These are phyloP conservation scores for Griposia aprilina DNA, from an alignment of 2,888 invertebrate species.

Conservation along the genomic window DNA sequence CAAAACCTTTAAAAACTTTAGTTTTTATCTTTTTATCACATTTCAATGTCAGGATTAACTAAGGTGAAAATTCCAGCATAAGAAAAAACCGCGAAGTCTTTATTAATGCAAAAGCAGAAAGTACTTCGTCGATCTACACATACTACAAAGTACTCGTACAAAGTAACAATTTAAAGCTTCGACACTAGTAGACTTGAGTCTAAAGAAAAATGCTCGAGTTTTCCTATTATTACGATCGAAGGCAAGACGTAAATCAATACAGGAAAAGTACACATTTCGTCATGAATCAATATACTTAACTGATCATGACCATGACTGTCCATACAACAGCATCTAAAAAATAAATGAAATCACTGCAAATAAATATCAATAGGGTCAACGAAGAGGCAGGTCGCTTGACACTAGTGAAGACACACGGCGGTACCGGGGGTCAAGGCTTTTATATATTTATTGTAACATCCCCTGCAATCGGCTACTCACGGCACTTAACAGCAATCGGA, in stretches of 20 bases:
- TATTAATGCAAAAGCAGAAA: too few species aligned
- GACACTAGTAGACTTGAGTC: background rate
- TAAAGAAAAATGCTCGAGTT: background rate
- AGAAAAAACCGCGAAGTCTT: too few species aligned
- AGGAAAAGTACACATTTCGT: background rate
- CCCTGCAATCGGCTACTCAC: conserved; percentile 71
- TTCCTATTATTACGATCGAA: background rate
- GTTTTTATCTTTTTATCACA: too few species aligned
- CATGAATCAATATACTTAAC: conserved; percentile 5
- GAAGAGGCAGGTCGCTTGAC: conserved; percentile 74
- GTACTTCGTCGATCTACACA: too few species aligned
- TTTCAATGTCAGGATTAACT: too few species aligned
- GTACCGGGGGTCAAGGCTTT: conserved; percentile 77
- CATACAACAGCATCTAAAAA: conserved; percentile 8
- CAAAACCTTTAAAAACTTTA: too few species aligned
- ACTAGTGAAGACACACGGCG: conserved; percentile 84
- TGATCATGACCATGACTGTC: background rate
- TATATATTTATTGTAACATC: conserved; percentile 76
- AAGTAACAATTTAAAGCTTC: background rate
- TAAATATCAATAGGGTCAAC: conserved; percentile 68
- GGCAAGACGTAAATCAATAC: background rate
- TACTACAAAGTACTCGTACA: too few species aligned
- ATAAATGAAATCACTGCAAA: conserved; percentile 65
- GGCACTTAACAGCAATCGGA: conserved; percentile 86
- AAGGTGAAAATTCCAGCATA: too few species aligned